These are phyloP conservation scores for Eupeodes latifasciatus DNA, from an alignment of 2,888 invertebrate genomes.

Conservation along the genomic window DNA sequence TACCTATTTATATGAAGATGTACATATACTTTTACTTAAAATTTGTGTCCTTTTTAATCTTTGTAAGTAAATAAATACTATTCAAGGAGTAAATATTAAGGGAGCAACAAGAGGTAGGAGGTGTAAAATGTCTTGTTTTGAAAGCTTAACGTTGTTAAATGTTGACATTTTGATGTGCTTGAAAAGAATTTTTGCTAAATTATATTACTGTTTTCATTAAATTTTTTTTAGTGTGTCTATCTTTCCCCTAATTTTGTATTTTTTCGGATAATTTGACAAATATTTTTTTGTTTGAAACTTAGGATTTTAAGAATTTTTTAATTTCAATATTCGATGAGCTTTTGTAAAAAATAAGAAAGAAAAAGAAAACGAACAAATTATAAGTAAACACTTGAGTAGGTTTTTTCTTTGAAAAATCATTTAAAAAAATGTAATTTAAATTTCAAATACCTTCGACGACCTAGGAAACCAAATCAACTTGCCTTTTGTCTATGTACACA, in stretches of 20 bases:
- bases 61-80: no score
- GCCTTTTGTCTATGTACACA: not conserved
- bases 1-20: not conserved
- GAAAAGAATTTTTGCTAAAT: no score
- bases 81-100: no score
- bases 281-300: no score
- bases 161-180: not conserved
- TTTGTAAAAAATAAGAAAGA: not conserved
- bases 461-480: not conserved
- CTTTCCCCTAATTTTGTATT: not conserved
- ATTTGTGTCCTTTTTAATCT: no score
- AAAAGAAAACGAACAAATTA: not conserved
- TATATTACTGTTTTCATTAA: no score
- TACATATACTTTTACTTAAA: no score
- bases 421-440: constrained; percentile 5
- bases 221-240: not conserved
- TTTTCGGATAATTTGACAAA: not conserved
- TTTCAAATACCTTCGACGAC: not conserved
- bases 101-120: no score
- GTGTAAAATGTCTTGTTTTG: not conserved
- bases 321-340: not conserved
- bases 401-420: not conserved
- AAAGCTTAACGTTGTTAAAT: not conserved
- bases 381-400: not conserved
- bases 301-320: not conserved